Percentiles rank a stretch among this genome's conserved stretches.
These are phyloP conservation scores for Brachyptera risi DNA, from an alignment of 2,888 invertebrate species.

Conservation along the genomic window DNA sequence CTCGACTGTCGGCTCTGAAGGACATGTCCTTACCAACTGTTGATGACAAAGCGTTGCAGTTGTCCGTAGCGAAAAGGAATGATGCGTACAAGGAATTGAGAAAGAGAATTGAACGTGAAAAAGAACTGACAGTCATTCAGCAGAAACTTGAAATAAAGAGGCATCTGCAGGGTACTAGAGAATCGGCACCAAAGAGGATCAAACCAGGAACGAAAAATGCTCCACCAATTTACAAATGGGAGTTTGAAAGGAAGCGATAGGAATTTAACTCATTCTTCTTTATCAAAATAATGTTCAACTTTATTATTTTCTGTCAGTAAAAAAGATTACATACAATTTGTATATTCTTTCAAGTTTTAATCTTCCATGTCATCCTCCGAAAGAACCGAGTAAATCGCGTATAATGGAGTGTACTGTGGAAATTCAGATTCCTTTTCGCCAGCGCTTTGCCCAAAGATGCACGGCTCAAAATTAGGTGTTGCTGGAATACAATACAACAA, in stretches of 20 bases:
- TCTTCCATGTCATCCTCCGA: too few relatives aligned
- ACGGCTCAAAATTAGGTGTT: conserved; percentile 5
- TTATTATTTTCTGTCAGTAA: too few relatives aligned
- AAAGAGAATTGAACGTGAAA: conserved; percentile 72
- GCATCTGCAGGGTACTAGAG: conserved; percentile 61
- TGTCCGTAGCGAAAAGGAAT: conserved; percentile 56
- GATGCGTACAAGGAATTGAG: conserved; percentile 68
- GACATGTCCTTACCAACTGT: conserved; percentile 35
- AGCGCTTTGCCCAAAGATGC: conserved; percentile 15
- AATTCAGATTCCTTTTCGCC: not conserved
- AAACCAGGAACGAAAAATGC: conserved; percentile 58
- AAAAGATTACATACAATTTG: too few relatives aligned
- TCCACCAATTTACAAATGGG: conserved; percentile 76
- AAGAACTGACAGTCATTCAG: conserved; percentile 68
- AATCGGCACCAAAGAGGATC: conserved; percentile 54
- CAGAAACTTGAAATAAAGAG: conserved; percentile 73
- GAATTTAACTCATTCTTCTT: too few relatives aligned
- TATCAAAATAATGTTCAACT: too few relatives aligned
- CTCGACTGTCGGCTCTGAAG: conserved; percentile 30
- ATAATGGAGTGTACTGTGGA: conserved; percentile 6
- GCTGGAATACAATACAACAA: conserved; percentile 14
- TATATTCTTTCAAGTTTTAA: not conserved
- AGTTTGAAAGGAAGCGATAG: conserved; percentile 75
- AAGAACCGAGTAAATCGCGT: not conserved
- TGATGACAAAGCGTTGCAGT: conserved; percentile 43